Evolutionary conservation across 2,888 invertebrate species (phyloP).

Genomic region (Conistra vaccinii): DNA sequence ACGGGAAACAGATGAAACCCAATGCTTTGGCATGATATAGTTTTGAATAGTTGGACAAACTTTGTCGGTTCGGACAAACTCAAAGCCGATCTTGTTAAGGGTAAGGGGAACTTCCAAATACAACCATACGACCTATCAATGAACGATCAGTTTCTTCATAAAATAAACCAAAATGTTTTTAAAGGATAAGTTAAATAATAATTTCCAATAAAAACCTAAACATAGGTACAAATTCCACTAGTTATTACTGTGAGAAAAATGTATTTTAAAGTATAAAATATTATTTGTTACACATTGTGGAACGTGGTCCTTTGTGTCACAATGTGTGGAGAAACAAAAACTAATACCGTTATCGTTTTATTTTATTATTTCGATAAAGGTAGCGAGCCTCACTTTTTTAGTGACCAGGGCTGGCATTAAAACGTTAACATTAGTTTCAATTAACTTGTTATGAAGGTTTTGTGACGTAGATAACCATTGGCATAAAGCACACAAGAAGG

Average conservation of each 20-base stretch:
- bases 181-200: no score
- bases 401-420: background rate
- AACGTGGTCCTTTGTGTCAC: background rate
- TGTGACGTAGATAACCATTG: no score
- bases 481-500: no score
- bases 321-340: constrained; percentile 2
- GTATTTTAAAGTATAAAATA: background rate
- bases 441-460: no score
- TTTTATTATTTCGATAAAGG: constrained; percentile 1
- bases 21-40: background rate
- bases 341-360: background rate
- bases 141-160: constrained; percentile 9
- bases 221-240: no score
- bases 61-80: background rate
- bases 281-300: background rate
- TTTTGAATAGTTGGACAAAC: background rate
- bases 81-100: background rate
- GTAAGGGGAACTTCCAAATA: background rate
- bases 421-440: background rate
- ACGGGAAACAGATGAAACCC: background rate
- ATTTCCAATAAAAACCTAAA: no score
- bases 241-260: no score
- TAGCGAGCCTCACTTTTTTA: background rate
- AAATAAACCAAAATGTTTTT: no score
- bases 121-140: constrained; percentile 1